phyloP scores from a whole-genome alignment of 1,140 invertebrate species.

The Tetragonula clypearis region DNA sequence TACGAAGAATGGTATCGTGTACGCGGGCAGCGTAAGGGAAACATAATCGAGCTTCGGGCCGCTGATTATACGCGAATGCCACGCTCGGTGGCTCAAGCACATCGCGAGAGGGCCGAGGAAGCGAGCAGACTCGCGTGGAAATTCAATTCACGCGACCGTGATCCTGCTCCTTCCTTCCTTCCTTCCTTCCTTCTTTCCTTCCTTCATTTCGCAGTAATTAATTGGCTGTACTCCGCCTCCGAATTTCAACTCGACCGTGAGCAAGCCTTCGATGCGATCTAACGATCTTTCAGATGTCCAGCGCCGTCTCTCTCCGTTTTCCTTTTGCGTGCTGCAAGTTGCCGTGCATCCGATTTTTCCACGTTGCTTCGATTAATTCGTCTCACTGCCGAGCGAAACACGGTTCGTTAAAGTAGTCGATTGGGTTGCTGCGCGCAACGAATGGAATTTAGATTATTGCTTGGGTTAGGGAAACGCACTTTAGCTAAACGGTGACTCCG shows the following conservation, averaged over 20 bases:
- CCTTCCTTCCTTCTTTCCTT: neutral
- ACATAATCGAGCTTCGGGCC: constrained; percentile 61
- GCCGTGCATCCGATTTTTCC: neutral
- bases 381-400: neutral
- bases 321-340: neutral
- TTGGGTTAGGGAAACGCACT: neutral
- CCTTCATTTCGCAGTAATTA: constrained; percentile 63
- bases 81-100: constrained; percentile 69
- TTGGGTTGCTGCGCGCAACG: neutral
- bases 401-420: neutral
- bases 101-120: constrained; percentile 45
- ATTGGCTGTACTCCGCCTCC: constrained; percentile 47
- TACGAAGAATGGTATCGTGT: too few species aligned
- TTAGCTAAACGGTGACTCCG: neutral
- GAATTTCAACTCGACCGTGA: constrained; percentile 60
- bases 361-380: constrained; percentile 17
- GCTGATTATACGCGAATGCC: constrained; percentile 69
- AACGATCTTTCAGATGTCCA: constrained; percentile 10
- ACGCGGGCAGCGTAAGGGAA: neutral
- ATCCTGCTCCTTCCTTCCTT: constrained; percentile 55
- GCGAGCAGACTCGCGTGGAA: constrained; percentile 56
- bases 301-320: neutral
- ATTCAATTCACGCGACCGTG: constrained; percentile 62
- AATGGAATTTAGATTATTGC: constrained; percentile 13
- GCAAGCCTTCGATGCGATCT: constrained; percentile 21